Evolutionary conservation across 2,797 vertebrate species (phyloP).

Genomic region (Rallus crepitans): DNA sequence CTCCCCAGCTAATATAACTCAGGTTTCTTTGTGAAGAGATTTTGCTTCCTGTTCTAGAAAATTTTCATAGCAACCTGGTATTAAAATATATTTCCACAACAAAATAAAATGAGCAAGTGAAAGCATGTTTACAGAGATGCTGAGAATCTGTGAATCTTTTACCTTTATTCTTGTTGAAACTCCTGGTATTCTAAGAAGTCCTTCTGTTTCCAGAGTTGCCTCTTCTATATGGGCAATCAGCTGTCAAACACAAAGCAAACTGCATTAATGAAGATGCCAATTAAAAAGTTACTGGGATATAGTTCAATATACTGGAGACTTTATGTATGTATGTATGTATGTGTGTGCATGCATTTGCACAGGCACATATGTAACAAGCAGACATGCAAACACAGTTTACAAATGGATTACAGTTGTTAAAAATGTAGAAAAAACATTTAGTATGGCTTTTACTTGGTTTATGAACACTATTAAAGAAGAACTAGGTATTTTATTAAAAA

Average conservation of each 20-base stretch:
- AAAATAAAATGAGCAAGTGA: neutral
- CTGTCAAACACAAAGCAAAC: slow-evolving; percentile 75
- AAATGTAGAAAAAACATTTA: neutral
- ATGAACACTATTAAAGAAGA: neutral
- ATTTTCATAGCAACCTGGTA: neutral
- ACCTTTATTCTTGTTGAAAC: slow-evolving; percentile 94
- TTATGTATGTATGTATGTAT: neutral
- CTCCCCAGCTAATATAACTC: neutral
- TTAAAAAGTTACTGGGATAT: neutral
- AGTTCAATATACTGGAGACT: neutral
- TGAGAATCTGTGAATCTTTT: neutral
- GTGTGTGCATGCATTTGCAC: neutral
- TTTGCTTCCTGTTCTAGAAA: neutral
- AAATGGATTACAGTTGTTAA: neutral
- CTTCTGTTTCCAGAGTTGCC: slow-evolving; percentile 92
- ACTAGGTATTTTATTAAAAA: neutral
- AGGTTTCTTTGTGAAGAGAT: neutral
- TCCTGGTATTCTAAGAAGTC: slow-evolving; percentile 94
- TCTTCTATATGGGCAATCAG: slow-evolving; percentile 91
- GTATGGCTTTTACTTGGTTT: neutral
- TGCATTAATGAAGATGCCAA: neutral
- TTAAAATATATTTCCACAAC: neutral
- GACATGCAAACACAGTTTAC: neutral
- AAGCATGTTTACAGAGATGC: neutral
- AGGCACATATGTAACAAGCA: neutral